Base-by-base conservation (phyloP, 2,888 invertebrate genomes). In the Mayetiola destructor region DNA sequence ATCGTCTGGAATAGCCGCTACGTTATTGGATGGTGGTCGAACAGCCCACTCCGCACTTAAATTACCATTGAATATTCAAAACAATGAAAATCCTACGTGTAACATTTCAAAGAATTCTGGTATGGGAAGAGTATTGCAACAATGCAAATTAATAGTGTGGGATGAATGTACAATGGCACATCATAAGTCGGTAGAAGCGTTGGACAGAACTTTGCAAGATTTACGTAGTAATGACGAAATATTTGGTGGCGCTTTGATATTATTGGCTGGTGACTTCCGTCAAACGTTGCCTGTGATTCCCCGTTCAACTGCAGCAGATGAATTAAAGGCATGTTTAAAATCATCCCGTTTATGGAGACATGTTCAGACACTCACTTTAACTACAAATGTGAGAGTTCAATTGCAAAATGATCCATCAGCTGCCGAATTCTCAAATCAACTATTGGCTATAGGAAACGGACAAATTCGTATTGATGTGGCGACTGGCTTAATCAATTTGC, bases 1-100 rank as follows among this genome's bases (percentile, higher is more conserved):
- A 36, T 62, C 60, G 16, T 62, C 62, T 55, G 60, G 60, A 57
- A 59, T 63, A 56, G 64, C 62, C 21, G 63, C 63, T 9, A 62
- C 63, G 20, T 60, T 62, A 37, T 53, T 61, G 37, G 61, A 61
- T 57, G 64, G 64, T 53, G 61, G 66, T 14, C 63, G 62, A 57
- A 66, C 65, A 54, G 67, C 67, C 60, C 65, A 66, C 66, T 67
- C 67, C 40, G 63, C 61, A 52, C 57, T 64, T 29, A 63, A 63
- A 60, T 60, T 63, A 54, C 63, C 64, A 14, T 62, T 65, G 40
- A 63, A 66, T 57, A 59, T 67, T 57, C 63, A 64, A 57, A 58
- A 55, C 35, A 61, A 37, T 42, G 64, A 67, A 62, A 56, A 58
- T 56, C 63, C 65, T 40, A 61, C 61, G 27, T 67, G 66, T 58